phyloP scores from a whole-genome alignment of 92 coral and sea anemone species.

The Scolanthus callimorphus region DNA sequence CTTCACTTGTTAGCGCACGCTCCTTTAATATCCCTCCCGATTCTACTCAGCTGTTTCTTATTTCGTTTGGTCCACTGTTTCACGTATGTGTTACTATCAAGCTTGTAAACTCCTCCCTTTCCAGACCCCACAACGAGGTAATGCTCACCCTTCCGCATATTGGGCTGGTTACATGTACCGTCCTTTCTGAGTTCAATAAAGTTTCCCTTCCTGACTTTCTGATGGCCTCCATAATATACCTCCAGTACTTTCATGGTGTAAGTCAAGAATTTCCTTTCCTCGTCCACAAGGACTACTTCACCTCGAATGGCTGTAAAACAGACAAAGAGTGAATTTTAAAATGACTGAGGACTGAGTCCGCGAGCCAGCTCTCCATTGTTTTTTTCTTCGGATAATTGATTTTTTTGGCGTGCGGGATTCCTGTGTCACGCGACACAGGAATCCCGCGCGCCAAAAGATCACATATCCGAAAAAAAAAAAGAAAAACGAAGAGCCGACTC shows the following conservation, averaged over 20 bases:
- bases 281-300: constrained; percentile 57
- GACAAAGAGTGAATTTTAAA: too few relatives aligned
- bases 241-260: constrained; percentile 34
- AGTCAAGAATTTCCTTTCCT: constrained; percentile 31
- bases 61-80: constrained; percentile 38
- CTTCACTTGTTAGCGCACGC: background rate
- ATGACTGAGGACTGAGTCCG: too few relatives aligned
- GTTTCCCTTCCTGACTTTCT: constrained; percentile 5
- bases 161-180: constrained; percentile 61
- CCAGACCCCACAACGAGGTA: constrained; percentile 77
- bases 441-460: too few relatives aligned
- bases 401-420: too few relatives aligned
- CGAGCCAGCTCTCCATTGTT: too few relatives aligned
- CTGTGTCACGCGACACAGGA: too few relatives aligned
- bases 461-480: too few relatives aligned
- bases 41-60: background rate
- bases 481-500: too few relatives aligned
- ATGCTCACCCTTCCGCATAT: constrained; percentile 25
- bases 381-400: too few relatives aligned
- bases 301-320: constrained; percentile 61
- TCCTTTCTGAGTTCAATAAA: constrained; percentile 45
- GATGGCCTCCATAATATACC: constrained; percentile 56
- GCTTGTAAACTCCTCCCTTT: constrained; percentile 27
- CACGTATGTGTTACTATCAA: constrained; percentile 64
- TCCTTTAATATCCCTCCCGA: background rate